Evolutionary conservation across 2,113 vertebrate species (phyloP), one percentile per base, ranked within the genome.

Genomic region (Engraulis encrasicolus): DNA sequence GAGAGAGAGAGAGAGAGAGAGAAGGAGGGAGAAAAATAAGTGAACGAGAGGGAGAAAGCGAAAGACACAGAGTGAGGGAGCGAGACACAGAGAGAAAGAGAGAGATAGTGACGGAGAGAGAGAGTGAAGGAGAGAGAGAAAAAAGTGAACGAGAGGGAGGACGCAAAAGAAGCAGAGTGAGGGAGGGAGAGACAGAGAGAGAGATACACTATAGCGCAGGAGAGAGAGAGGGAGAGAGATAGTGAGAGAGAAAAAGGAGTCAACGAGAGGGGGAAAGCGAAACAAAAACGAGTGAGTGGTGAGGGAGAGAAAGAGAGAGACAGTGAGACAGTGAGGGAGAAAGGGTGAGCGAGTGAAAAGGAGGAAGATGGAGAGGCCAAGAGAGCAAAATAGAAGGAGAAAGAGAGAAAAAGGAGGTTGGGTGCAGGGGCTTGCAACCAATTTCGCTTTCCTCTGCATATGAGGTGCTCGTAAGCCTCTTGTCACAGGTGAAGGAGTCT

Each of bases 401-500:
- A n/a, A 61, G 54, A 61, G 0, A 61, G 58, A 61, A 2, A 61
- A 14, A 27, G 7, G 1, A 27, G 66, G 85, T 86, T 66, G 78
- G 58, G 58, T 80, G 48, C 79, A 84, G 89, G 89, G 83, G 81
- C 89, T 85, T 92, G 82, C 3, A 85, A 81, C 90, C 90, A 91
- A 85, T 92, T 92, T 89, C 89, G n/a, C 89, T 88, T 92, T 85
- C 83, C 58, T 87, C 83, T 88, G 90, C 87, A 87, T 85, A 80
- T 87, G 84, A 85, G 71, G 52, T 81, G 82, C 45, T 66, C 87
- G 88, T 89, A 88, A 91, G 88, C 89, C 90, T 89, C 92, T 93
- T 91, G 91, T 93, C 92, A 94, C 91, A 95, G 93, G 92, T 94
- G 93, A 92, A 92, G 89, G 90, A 92, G 91, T 90, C 80, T 83